phyloP scores from a whole-genome alignment of 2,113 vertebrate species.

The Cyanistes caeruleus region DNA sequence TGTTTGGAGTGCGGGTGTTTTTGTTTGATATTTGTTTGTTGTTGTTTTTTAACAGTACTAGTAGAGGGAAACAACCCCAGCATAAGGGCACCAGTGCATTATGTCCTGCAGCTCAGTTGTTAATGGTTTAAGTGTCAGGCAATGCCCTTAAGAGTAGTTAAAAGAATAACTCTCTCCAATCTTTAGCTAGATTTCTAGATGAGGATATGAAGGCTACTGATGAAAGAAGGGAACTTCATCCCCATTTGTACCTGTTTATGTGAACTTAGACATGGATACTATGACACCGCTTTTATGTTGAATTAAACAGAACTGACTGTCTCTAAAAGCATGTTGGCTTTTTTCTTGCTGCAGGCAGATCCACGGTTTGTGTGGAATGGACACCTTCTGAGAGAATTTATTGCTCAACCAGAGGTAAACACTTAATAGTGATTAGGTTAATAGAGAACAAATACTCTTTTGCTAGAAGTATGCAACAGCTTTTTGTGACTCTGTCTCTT shows the following conservation, averaged over 20 bases:
- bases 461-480: not conserved
- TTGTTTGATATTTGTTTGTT: not conserved
- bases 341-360: slow-evolving; percentile 83
- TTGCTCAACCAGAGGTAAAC: slow-evolving; percentile 90
- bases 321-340: not conserved
- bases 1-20: not conserved
- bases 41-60: not conserved
- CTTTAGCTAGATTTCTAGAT: not conserved
- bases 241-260: not conserved
- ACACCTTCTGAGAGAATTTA: slow-evolving; percentile 90
- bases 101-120: not conserved
- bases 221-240: not conserved
- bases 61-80: not conserved
- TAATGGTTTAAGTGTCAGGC: not conserved
- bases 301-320: not conserved
- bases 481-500: not conserved
- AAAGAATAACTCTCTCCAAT: not conserved
- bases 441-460: not conserved
- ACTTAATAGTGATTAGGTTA: not conserved
- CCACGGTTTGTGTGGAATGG: slow-evolving; percentile 97
- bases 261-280: not conserved
- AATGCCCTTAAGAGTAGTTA: not conserved
- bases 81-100: too few species aligned
- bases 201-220: not conserved
- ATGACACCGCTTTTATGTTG: not conserved